phyloP scores from a whole-genome alignment of 1,140 invertebrate genomes.

The Drosophila suzukii region DNA sequence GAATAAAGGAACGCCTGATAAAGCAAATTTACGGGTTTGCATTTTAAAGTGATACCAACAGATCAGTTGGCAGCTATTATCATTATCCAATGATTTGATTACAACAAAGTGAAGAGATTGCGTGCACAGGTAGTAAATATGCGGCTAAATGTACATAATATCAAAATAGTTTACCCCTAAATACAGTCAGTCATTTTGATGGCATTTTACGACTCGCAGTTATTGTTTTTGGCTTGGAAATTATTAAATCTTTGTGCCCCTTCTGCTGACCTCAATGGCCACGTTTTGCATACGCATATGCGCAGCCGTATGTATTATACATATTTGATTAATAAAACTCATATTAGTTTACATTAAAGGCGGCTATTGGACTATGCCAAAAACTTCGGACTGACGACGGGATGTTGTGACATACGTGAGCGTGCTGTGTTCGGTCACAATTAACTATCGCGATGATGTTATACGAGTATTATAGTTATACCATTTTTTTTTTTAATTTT shows the following conservation, averaged over 20 bases:
- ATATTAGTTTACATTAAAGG: constrained; percentile 47
- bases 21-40: not conserved
- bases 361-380: constrained; percentile 10
- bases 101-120: constrained; percentile 19
- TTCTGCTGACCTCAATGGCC: constrained; percentile 38
- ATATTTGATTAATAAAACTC: constrained; percentile 42
- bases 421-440: constrained; percentile 31
- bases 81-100: constrained; percentile 32
- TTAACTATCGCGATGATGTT: constrained; percentile 46
- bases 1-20: constrained; percentile 6
- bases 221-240: constrained; percentile 24
- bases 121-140: not conserved
- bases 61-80: constrained; percentile 15
- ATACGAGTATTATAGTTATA: constrained; percentile 26
- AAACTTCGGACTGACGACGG: constrained; percentile 13
- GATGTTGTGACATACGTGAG: constrained; percentile 44
- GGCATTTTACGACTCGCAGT: constrained; percentile 8
- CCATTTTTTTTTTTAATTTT: not conserved
- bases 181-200: constrained; percentile 5
- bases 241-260: constrained; percentile 25
- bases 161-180: constrained; percentile 6
- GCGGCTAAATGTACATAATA: not conserved
- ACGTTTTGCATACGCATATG: constrained; percentile 30
- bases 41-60: not conserved
- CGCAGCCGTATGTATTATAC: constrained; percentile 1